Base-by-base conservation (phyloP, 1,140 invertebrate genomes). In the Conopomorpha cramerella region DNA sequence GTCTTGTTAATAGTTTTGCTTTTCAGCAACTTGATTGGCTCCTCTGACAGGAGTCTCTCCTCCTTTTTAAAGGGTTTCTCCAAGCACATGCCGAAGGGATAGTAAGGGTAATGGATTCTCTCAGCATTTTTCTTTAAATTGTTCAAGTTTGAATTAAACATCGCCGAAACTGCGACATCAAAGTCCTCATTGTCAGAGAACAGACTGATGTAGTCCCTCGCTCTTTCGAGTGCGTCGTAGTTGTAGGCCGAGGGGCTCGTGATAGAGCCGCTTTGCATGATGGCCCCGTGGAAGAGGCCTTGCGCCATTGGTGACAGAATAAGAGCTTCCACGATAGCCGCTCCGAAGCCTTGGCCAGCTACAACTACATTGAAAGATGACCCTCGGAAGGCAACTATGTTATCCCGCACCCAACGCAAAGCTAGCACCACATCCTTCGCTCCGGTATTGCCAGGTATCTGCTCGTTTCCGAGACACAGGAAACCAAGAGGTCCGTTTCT, bases 301-400 rank as follows among this genome's bases (percentile, higher is more conserved):
- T 39, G 15, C 3, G 55, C 43, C 40, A 58, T 51, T 1, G 54
- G 39, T 3, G 58, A 53, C 1, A 77, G 28, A n/a, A 46, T 43
- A 10, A 76, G 26, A 0, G 60, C 48, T 35, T 77, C 65, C 0
- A 70, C 73, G 32, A 78, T 64, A 0, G 76, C 80, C 1, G 76
- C 79, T 2, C 78, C 81, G 19, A 80, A 77, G 29, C 77, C 52
- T 38, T 82, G 80, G 13, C 82, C 82, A 1, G 59, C 74, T 6
- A 83, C 42, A 1, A 81, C 73, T 0, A 90, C 81, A 18, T 78
- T 80, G 19, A 77, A 44, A 0, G 83, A 62, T 57, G 87, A 84
- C 0, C 88, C 88, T 8, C 84, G 82, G 49, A 90, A 90, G 30
- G 79, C 66, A 8, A 81, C 60, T 16, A 89, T 86, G 44, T 90